phyloP scores from a whole-genome alignment of 2,888 invertebrate species.

The Microctonus aethiopoides region DNA sequence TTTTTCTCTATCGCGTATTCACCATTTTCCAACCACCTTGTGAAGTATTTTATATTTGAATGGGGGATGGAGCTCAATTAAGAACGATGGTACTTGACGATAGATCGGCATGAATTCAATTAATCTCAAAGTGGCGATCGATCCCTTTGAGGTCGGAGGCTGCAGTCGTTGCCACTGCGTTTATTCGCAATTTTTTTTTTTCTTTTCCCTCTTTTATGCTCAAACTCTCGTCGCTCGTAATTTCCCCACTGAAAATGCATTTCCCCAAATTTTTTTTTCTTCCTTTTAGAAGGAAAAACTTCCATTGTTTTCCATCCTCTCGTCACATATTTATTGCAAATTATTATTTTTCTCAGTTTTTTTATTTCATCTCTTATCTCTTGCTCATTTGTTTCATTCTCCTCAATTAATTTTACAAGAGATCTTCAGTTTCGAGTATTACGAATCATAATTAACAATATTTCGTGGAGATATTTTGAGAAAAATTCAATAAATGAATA shows the following conservation, averaged over 20 bases:
- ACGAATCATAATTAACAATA: not conserved
- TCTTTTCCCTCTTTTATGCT: not conserved
- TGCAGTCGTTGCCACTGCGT: constrained; percentile 10
- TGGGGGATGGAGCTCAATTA: constrained; percentile 26
- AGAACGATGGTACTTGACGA: constrained; percentile 15
- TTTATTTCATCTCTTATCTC: not conserved
- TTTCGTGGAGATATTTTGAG: not conserved
- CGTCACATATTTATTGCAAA: not conserved
- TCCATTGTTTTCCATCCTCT: not conserved
- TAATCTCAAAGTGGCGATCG: constrained; percentile 32
- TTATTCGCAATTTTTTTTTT: not conserved
- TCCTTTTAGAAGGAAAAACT: not conserved
- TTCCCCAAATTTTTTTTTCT: not conserved
- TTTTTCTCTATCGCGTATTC: not conserved
- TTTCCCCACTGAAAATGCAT: constrained; percentile 22
- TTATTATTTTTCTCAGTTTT: not conserved
- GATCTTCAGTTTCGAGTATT: not conserved
- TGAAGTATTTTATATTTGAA: not conserved
- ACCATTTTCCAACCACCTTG: not conserved
- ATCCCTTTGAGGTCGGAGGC: constrained; percentile 28
- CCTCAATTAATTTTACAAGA: constrained; percentile 4
- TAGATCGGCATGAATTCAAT: constrained; percentile 29
- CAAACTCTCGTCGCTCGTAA: constrained; percentile 26
- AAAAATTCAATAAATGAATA: not conserved
- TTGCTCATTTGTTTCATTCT: not conserved